Evolutionary conservation across 2,888 invertebrate genomes (phyloP), one percentile per base, ranked within the genome.

Genomic region (Exocentrus adspersus): DNA sequence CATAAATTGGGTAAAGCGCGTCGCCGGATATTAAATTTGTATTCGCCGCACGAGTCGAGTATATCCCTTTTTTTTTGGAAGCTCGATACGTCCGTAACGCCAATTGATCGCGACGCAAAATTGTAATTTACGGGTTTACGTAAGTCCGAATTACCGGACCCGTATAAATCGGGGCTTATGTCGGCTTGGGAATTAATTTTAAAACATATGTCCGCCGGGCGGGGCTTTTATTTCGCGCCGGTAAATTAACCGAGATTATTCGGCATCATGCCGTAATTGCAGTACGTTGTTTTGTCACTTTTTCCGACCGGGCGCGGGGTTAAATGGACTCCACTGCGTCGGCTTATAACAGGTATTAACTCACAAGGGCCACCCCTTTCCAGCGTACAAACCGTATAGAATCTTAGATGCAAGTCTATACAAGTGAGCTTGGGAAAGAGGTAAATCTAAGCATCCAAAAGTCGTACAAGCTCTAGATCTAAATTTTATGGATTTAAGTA

Each of bases 1-100:
- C 62, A 48, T 60, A 62, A 68, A 68, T 68, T 64, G 62, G 63
- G 56, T 65, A 60, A n/a, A 68, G 63, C 63, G 58, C 60, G 63
- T 65, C 61, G 65, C 59, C 60, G 65, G 61, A 65, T 57, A 56
- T 48, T 62, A 68, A 64, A 62, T 68, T 68, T 60, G 60, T 51
- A 61, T 62, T 65, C 62, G 65, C 60, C 60, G 59, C 58, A 65
- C 12, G 16, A 28, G 28, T 24, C 17, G 28, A 16, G 28, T 28
- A 28, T 14, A 20, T 14, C 14, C 16, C 28, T n/a, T 7, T 48
- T 19, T 17, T 37, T 37, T n/a, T 37, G 37, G n/a, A 37, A 12
- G 20, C 16, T 48, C 24, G 24, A 16, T 17, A 48, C 19, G 1
- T 5, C 48, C 9, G 24, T 24, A 28, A 16, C 48, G 28, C 16